Base-by-base conservation (phyloP, 1,140 invertebrate genomes). In the Oreohelix idahoensis region DNA sequence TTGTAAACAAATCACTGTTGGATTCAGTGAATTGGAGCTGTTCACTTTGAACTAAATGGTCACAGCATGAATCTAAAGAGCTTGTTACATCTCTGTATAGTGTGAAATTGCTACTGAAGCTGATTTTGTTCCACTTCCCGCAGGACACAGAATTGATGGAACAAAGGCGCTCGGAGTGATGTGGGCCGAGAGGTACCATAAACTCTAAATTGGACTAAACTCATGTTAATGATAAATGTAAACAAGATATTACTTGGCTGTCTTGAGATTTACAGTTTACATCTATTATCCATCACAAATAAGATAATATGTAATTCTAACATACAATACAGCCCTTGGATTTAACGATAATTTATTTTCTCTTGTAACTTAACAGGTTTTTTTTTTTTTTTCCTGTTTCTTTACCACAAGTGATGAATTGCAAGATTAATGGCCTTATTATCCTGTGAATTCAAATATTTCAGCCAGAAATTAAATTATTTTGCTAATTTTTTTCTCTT, bases 121-220 rank as follows among this genome's bases (percentile, higher is more conserved):
- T 87, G 84, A 81, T 89, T 89, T 89, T 90, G 87, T 90, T 90
- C 87, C 87, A 86, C 89, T 90, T 87, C 87, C 89, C 87, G 88
- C 89, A 87, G 86, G 86, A 87, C 85, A 87, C 87, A 86, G 86
- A 87, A 86, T 76, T 86, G 86, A 84, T 86, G 88, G 88, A 86
- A 87, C 88, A 88, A 89, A 87, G 89, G 86, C 88, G 87, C 87
- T 78, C 79, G 86, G 88, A 87, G 89, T 89, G 87, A 86, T 85
- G 80, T 83, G 84, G 76, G 81, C 84, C 79, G 77, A 70, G 87
- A 89, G 87, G 87, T 88, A 86, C 87, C 88, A 82, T 82, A 82
- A 75, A 63, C 80, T 82, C 80, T 82, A 82, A 81, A 35, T 82
- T 80, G 70, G 71, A 53, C 70, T 69, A 82, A 74, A 45, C 20